Base-by-base conservation (phyloP, 2,113 vertebrate genomes). In the Papio anubis region DNA sequence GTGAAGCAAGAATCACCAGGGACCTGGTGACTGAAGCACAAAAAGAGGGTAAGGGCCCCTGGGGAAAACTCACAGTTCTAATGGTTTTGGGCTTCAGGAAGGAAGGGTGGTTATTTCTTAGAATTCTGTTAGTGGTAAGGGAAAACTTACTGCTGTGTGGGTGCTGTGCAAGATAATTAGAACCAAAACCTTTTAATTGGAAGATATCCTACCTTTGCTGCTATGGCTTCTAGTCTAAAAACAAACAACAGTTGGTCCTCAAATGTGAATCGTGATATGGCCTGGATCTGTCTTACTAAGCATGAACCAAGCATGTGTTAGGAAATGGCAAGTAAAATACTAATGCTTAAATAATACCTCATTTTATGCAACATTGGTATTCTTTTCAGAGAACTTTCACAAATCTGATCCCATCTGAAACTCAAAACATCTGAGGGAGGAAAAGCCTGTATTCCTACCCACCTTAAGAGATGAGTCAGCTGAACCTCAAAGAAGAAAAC, bases 161-260 rank as follows among this genome's bases (percentile, higher is more conserved):
- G 97, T 93, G 93, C 43, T 72, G 64, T 79, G 66, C 59, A 95
- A 91, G 80, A 93, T 93, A 97, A 97, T 97, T 95, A 97, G 85
- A 96, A 86, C 30, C 72, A 12, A 93, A 97, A 32, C 59, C 82
- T 40, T 70, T 35, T 88, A 88, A 93, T 95, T 97, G 96, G 94
- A 97, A 95, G 85, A 73, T 13, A 21, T 94, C 94, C 96, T 82
- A 86, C 93, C 96, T 97, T 97, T 88, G 85, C 91, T 81, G 85
- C 59, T 78, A 12, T 14, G 84, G 32, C 52, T 88, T 88, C 76
- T 78, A 52, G 81, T 45, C 12, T 30, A 96, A 96, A 96, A 97
- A 96, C 73, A 97, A 98, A 97, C 93, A 97, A 91, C 96, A 97
- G 96, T 96, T 97, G 94, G 88, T 97, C 52, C 12, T 97, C 94